Evolutionary conservation across 1,140 invertebrate species (phyloP), one percentile per base, ranked within the genome.

Genomic region (Zaprionus nigranus): DNA sequence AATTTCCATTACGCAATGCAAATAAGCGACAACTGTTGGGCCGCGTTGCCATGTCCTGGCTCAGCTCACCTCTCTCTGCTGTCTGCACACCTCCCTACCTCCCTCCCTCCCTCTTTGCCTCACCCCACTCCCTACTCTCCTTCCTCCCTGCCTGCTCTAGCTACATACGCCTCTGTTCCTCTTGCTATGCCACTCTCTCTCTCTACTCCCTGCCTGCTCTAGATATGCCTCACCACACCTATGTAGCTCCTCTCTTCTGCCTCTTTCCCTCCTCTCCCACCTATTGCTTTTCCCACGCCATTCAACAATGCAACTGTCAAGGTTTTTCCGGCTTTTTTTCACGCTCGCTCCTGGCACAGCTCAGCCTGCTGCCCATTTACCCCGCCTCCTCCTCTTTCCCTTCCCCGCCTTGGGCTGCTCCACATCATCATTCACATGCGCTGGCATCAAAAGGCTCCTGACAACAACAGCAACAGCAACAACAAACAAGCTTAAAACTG

Each of bases 1-100:
- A 81, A 56, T 78, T 72, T 84, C 78, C 84, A 88, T 88, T 88
- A 81, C 84, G 84, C 84, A 88, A 88, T 83, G 85, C 84, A 88
- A 88, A 88, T 88, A 87, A 65, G 64, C 64, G 49, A 62, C 46
- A 49, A 51, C 78, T 26, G 26, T 49, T 11, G 9, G 9, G 17
- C 61, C 59, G 2, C 15, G 7, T 7, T 43, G 5, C 22, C 36
- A 12, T 38, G 36, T 24, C 2, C 15, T 24, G 20, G 4, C 24
- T 26, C n/a, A 26, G 11, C 26, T 17, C 30, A 1, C 28, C 30
- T 34, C 30, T 34, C 30, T 34, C 30, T 11, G 9, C 2, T 30
- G 30, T 9, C 30, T 9, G 11, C 30, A 30, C 9, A 11, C 30
- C 46, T 20, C 28, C 22, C 26, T 12, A 15, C 22, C 26, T 12